Evolutionary conservation across 2,888 invertebrate species (phyloP).

Genomic region (Helleia helle): DNA sequence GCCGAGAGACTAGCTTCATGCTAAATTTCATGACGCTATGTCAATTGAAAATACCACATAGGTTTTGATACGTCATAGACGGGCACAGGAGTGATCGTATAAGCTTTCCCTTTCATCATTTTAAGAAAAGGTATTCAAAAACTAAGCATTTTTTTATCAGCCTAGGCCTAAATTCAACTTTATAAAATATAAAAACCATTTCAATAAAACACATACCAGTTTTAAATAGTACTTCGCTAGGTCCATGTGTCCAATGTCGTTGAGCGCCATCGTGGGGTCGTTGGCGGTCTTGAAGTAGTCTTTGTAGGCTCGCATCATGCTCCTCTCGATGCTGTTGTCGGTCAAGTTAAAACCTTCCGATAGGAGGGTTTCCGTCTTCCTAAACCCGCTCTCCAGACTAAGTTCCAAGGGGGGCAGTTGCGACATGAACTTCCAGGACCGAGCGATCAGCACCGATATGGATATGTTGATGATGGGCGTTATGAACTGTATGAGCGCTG

Average conservation of each 20-base stretch:
- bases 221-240: conserved; percentile 55
- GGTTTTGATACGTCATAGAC: too few species aligned
- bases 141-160: too few species aligned
- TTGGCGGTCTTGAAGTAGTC: conserved; percentile 41
- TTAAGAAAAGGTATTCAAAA: too few species aligned
- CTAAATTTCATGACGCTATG: too few species aligned
- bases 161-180: too few species aligned
- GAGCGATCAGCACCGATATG: conserved; percentile 52
- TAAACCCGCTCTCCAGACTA: conserved; percentile 58
- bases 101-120: too few species aligned
- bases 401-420: conserved; percentile 76
- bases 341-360: conserved; percentile 35
- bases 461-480: conserved; percentile 60
- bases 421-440: conserved; percentile 60
- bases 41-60: too few species aligned
- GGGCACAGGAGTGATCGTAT: too few species aligned
- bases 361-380: conserved; percentile 44
- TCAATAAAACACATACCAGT: conserved; percentile 61
- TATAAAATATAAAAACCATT: too few species aligned
- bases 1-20: too few species aligned
- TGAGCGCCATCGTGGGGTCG: conserved; percentile 39
- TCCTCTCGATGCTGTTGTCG: conserved; percentile 35
- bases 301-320: conserved; percentile 43
- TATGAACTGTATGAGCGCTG: conserved; percentile 53
- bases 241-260: conserved; percentile 43